Evolutionary conservation across 2,797 vertebrate species (phyloP), one percentile per base, ranked within the genome.

Genomic region (Galago senegalensis): DNA sequence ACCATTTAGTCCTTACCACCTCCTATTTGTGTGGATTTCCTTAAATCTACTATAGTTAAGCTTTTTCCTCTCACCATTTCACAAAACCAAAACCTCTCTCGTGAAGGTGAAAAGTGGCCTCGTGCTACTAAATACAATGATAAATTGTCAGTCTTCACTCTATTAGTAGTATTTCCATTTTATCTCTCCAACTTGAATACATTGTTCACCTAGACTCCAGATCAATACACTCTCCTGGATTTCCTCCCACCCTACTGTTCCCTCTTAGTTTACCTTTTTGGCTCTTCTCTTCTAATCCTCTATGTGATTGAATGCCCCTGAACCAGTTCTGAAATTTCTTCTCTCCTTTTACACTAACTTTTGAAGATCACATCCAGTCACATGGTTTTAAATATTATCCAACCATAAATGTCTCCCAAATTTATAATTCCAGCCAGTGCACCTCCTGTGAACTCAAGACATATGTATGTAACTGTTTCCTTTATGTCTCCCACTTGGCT

Each of bases 171-270:
- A 94, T 29, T 77, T 77, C 61, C 40, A 61, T 75, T 75, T 25
- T 87, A 10, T 83, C 34, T 82, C 37, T 88, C 56, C 79, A 91
- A 73, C 27, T 92, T 89, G 89, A 92, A 91, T 73, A 46, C 7
- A 29, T 13, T 84, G 43, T 83, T 72, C 61, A 46, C 40, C 31
- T 85, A 60, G 21, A 72, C 10, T 94, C 53, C 58, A 91, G 34
- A 5, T 37, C 70, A 88, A 77, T 72, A 87, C 20, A 65, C 13
- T 23, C 20, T 40, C n/a, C 18, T 80, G 18, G 21, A n/a, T 67
- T 96, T 85, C 60, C 56, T 85, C 43, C 40, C 34, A 89, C n/a
- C 31, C 79, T 63, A 72, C 4, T 89, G 37, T 21, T 67, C 69
- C 46, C 79, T 84, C 72, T 88, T 46, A 63, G 31, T 40, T 89